These are phyloP conservation scores for Ips typographus DNA, from an alignment of 1,140 invertebrate genomes.

Conservation along the genomic window DNA sequence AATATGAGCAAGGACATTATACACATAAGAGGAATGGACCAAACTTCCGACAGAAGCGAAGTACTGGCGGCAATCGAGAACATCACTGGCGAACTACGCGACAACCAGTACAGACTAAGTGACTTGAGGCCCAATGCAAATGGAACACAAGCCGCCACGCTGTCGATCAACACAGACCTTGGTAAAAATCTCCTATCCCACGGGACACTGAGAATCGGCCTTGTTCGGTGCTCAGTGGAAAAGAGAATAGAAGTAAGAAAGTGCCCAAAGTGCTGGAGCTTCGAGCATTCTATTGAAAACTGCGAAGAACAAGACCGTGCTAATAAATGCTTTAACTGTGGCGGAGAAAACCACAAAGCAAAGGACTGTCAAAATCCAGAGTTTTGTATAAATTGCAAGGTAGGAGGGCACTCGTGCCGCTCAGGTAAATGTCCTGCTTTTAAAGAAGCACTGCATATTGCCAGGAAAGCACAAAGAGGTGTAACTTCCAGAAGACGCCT, in stretches of 20 bases:
- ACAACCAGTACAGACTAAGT: constrained; percentile 7
- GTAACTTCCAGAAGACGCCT: neutral
- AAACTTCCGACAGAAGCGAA: constrained; percentile 16
- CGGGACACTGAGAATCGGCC: constrained; percentile 19
- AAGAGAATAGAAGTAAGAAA: constrained; percentile 21
- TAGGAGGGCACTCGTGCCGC: constrained; percentile 2
- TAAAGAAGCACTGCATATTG: neutral
- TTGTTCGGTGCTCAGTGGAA: constrained; percentile 22
- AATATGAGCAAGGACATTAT: neutral
- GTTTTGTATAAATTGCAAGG: constrained; percentile 14
- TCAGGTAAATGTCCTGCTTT: constrained; percentile 9
- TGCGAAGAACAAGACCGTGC: constrained; percentile 29
- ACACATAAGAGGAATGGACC: constrained; percentile 24
- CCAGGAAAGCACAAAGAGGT: neutral
- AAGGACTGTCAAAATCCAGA: neutral
- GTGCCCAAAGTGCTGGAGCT: constrained; percentile 36
- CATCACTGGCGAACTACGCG: neutral
- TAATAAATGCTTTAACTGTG: constrained; percentile 31
- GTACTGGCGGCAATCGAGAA: constrained; percentile 13
- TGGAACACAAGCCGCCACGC: constrained; percentile 20
- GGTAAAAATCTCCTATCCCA: neutral
- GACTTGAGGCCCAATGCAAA: constrained; percentile 17
- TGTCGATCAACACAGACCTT: constrained; percentile 2
- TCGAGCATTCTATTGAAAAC: constrained; percentile 18
- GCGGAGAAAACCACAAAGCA: constrained; percentile 17